Conservation (phyloP, 1,140 invertebrate genomes). For the Diorhabda elongata region DNA sequence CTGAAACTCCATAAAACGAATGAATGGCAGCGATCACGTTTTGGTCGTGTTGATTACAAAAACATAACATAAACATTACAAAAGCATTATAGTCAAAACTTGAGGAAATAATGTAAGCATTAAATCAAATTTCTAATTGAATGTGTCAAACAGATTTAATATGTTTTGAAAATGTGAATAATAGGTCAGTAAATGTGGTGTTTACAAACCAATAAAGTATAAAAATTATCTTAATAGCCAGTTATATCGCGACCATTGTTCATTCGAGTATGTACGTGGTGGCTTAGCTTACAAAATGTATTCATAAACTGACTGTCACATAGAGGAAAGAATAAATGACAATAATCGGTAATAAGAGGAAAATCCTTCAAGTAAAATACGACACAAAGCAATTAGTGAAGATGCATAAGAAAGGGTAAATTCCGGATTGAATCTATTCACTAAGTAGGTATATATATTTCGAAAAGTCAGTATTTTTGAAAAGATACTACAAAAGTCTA, state of each 20-base stretch:
- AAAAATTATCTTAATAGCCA: constrained; percentile 25
- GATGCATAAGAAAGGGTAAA: too few species aligned
- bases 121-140: not conserved
- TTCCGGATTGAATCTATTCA: too few species aligned
- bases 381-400: too few species aligned
- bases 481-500: too few species aligned
- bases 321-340: too few species aligned
- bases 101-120: not conserved
- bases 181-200: constrained; percentile 20
- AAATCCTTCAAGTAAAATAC: too few species aligned
- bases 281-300: too few species aligned
- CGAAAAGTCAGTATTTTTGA: too few species aligned
- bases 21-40: not conserved
- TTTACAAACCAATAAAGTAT: constrained; percentile 26
- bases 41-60: not conserved
- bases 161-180: constrained; percentile 8
- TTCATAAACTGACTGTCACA: too few species aligned
- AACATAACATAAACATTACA: not conserved
- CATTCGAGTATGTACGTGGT: too few species aligned
- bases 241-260: not conserved
- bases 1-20: not conserved
- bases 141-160: not conserved
- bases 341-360: too few species aligned
- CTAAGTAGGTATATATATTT: too few species aligned
- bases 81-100: not conserved